Evolutionary conservation across 2,888 invertebrate genomes (phyloP).

Genomic region (Campoletis raptor): DNA sequence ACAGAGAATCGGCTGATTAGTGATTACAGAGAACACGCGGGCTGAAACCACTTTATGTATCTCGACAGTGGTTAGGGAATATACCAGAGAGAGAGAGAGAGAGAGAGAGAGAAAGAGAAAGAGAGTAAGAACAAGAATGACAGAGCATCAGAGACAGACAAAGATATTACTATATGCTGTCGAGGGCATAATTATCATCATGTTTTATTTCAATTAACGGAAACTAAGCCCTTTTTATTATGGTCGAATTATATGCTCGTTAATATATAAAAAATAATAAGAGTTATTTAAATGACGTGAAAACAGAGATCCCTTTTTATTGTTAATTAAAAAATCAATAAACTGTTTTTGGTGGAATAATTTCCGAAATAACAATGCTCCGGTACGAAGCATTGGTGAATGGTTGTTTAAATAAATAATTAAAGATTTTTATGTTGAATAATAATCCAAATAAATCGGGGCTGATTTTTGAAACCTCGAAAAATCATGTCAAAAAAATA

Average conservation of each 20-base stretch:
- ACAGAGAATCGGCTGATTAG: constrained; percentile 73
- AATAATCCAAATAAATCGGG: too few relatives aligned
- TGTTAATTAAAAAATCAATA: too few relatives aligned
- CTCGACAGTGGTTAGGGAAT: constrained; percentile 20
- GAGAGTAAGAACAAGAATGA: constrained; percentile 22
- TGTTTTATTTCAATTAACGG: neutral
- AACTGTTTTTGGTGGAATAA: too few relatives aligned
- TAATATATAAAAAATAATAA: neutral
- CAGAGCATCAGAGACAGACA: neutral
- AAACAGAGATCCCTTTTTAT: neutral
- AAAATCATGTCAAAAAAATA: neutral
- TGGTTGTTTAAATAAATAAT: too few relatives aligned
- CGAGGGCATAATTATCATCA: neutral
- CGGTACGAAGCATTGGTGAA: too few relatives aligned
- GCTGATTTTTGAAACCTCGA: neutral
- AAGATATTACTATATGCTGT: neutral
- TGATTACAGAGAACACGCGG: constrained; percentile 74
- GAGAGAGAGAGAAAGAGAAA: constrained; percentile 19
- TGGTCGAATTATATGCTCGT: neutral
- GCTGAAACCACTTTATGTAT: constrained; percentile 57
- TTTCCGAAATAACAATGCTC: too few relatives aligned
- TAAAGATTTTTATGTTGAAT: too few relatives aligned
- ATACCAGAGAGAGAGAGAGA: constrained; percentile 11
- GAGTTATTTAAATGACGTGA: neutral
- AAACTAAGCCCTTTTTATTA: neutral